A percentile compares a stretch with the other conserved stretches of the same genome.
Evolutionary conservation across 1,140 invertebrate species (phyloP).

Genomic region (Drosophila sp.): DNA sequence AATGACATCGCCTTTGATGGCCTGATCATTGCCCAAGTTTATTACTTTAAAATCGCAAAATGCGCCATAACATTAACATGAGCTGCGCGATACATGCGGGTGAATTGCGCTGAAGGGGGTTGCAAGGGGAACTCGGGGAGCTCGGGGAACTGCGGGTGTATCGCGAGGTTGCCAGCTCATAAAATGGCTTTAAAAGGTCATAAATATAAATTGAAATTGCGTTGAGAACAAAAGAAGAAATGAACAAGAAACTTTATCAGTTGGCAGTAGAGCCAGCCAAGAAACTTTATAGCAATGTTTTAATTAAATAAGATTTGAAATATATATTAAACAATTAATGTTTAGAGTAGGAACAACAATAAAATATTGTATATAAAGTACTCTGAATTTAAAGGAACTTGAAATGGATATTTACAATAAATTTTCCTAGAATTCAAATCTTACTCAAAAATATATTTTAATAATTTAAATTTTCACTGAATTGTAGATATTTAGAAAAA

Average conservation of each 20-base stretch:
- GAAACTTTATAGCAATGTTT: neutral
- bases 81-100: slow-evolving; percentile 2
- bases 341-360: too few species aligned
- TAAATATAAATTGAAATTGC: slow-evolving; percentile 81
- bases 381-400: neutral
- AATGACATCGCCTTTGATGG: slow-evolving; percentile 59
- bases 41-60: slow-evolving; percentile 79
- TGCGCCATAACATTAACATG: slow-evolving; percentile 61
- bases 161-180: slow-evolving; percentile 67
- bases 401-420: too few species aligned
- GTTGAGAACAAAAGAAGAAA: slow-evolving; percentile 53
- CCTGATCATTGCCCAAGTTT: slow-evolving; percentile 66
- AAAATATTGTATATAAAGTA: too few species aligned
- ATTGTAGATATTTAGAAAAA: too few species aligned
- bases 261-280: neutral
- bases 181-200: slow-evolving; percentile 71
- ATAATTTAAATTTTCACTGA: too few species aligned
- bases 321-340: neutral
- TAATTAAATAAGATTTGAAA: too few species aligned
- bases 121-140: neutral
- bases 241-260: slow-evolving; percentile 35
- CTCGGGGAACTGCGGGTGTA: too few species aligned
- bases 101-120: neutral
- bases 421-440: too few species aligned
- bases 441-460: too few species aligned